Conservation (phyloP, 2,888 invertebrate genomes). For the Tillus elongatus region DNA sequence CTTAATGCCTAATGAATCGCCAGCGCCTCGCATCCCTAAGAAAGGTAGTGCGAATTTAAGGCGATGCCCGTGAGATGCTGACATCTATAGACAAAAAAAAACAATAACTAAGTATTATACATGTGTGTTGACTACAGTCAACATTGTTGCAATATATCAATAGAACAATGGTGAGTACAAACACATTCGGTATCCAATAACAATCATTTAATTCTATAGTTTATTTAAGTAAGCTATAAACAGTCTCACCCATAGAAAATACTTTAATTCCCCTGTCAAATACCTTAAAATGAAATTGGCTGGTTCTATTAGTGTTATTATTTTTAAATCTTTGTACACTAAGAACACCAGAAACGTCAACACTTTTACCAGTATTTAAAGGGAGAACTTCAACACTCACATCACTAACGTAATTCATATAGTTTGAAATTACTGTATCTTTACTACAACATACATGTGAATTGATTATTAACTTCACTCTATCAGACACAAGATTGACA, state of each 20-base stretch:
- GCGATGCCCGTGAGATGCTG: no score
- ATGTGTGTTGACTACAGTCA: no score
- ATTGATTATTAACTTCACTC: conserved; percentile 49
- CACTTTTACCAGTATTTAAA: conserved; percentile 62
- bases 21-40: no score
- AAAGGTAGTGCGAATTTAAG: no score
- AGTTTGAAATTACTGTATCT: conserved; percentile 45
- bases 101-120: no score
- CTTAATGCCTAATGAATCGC: no score
- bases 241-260: conserved; percentile 56
- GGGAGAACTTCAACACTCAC: conserved; percentile 54
- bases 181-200: no score
- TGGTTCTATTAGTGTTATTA: conserved; percentile 45
- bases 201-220: no score
- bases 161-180: no score
- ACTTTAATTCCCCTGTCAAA: conserved; percentile 66
- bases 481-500: conserved; percentile 37
- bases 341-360: conserved; percentile 62
- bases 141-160: no score
- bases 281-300: conserved; percentile 57
- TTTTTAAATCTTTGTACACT: conserved; percentile 48
- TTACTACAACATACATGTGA: conserved; percentile 44
- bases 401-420: conserved; percentile 55
- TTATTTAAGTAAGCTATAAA: conserved; percentile 31
- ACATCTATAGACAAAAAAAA: no score